A percentile compares a stretch with the other conserved stretches of the same genome.
Conservation (phyloP, 1,140 invertebrate genomes). For the Aphelenchoides besseyi region DNA sequence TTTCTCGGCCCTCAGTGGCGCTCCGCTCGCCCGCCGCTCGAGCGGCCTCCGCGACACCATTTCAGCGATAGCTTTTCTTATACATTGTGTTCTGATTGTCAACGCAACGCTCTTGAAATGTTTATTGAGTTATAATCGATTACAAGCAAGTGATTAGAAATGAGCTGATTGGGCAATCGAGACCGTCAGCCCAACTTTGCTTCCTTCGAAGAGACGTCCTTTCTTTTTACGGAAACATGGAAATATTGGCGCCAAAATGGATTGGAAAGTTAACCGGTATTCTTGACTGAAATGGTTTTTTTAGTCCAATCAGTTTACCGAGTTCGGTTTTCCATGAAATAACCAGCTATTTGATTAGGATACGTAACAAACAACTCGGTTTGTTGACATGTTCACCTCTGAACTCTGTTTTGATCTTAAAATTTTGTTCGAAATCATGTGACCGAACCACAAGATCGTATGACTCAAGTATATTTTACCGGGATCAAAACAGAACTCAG, state of each 20-base stretch:
- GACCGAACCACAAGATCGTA: not conserved
- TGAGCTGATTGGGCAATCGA: not conserved
- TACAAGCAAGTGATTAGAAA: not conserved
- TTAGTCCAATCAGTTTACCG: too few relatives aligned
- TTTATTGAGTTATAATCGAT: too few relatives aligned
- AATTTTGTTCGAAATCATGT: not conserved
- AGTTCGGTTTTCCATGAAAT: too few relatives aligned
- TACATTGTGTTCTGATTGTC: too few relatives aligned
- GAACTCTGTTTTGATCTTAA: not conserved
- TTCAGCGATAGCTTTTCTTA: too few relatives aligned
- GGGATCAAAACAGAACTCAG: not conserved
- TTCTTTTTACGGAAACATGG: not conserved
- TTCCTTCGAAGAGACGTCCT: not conserved
- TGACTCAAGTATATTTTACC: not conserved
- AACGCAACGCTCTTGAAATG: too few relatives aligned
- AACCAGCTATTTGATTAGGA: too few relatives aligned
- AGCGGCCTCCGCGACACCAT: too few relatives aligned
- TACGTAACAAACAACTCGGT: not conserved
- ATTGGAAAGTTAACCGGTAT: conserved; percentile 12
- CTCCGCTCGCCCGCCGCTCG: too few relatives aligned
- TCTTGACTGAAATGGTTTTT: conserved; percentile 8
- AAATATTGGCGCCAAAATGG: not conserved
- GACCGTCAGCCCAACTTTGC: not conserved
- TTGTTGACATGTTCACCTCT: not conserved
- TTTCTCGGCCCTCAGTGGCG: too few relatives aligned